Evolutionary conservation across 1,140 invertebrate genomes (phyloP), one percentile per base, ranked within the genome.

Genomic region (Hypsibius dujardini): DNA sequence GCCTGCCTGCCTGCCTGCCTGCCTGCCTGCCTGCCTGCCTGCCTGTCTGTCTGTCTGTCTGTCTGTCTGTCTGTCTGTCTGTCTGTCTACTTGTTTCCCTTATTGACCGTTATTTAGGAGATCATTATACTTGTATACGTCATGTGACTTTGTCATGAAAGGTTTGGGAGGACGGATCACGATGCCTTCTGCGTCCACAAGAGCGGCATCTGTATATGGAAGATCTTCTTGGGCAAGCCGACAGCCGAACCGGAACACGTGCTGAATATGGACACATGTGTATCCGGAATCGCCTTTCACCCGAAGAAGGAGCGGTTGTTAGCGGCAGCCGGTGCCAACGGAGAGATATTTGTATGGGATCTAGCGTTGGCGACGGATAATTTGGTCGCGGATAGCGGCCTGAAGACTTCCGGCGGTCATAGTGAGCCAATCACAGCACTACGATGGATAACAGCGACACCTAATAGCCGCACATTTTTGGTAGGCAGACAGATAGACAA

Each of bases 271-370:
- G 12, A 12, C 12, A 42, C 62, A 7, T 67, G 62, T 42, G 42
- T 42, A 7, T 12, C 62, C 12, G 12, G 12, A 7, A 12, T 45
- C 12, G 12, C 62, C 45, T 67, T 67, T 45, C 62, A 67, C 45
- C 62, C 62, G 45, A 12, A 42, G 3, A 12, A 42, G 7, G 3
- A 12, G 42, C 12, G 3, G 7, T 42, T 67, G 62, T 45, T 67
- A 15, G 62, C 62, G 45, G 62, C 62, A 12, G 62, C 62, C 12
- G 12, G 12, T 15, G 3, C 3, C 42, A 67, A 12, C 0, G 62
- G 62, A 15, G 12, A 67, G 45, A 67, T 67, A 15, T 67, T 15
- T 42, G 12, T 67, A 45, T 67, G 62, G 62, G 62, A 67, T 15
- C 3, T 67, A 67, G 42, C 42, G 3, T 45, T 42, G 12, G 62